Evolutionary conservation across 2,888 invertebrate species (phyloP).

Genomic region (Rhodophaea formosa): DNA sequence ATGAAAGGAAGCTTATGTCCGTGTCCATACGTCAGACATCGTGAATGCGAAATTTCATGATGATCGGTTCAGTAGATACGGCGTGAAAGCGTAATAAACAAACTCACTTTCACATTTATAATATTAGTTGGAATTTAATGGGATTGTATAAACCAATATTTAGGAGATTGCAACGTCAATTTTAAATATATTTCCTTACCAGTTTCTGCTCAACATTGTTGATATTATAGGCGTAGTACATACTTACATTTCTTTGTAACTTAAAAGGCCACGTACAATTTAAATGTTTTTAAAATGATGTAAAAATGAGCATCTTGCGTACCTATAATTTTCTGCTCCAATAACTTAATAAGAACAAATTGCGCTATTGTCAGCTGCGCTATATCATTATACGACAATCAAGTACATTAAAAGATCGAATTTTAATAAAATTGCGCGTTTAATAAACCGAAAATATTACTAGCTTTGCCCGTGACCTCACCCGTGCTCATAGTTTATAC

Average conservation of each 20-base stretch:
- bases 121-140: too few species aligned
- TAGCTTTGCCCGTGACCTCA: neutral
- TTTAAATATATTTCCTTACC: too few species aligned
- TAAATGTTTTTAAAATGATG: neutral
- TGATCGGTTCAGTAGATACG: too few species aligned
- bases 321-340: neutral
- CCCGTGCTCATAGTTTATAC: too few species aligned
- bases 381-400: neutral
- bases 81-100: too few species aligned
- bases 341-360: neutral
- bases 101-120: too few species aligned
- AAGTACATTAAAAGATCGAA: neutral
- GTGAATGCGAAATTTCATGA: too few species aligned
- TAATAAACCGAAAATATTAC: constrained; percentile 13
- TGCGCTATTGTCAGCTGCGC: neutral
- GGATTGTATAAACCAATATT: too few species aligned
- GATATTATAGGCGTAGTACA: neutral
- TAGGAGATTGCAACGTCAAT: too few species aligned
- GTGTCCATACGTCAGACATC: too few species aligned
- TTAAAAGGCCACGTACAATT: neutral
- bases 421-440: neutral
- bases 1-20: too few species aligned
- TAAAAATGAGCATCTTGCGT: neutral
- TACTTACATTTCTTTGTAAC: neutral
- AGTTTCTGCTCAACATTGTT: neutral